Evolutionary conservation across 2,113 vertebrate species (phyloP), one percentile per base, ranked within the genome.

Genomic region (Pachyramphus minor): DNA sequence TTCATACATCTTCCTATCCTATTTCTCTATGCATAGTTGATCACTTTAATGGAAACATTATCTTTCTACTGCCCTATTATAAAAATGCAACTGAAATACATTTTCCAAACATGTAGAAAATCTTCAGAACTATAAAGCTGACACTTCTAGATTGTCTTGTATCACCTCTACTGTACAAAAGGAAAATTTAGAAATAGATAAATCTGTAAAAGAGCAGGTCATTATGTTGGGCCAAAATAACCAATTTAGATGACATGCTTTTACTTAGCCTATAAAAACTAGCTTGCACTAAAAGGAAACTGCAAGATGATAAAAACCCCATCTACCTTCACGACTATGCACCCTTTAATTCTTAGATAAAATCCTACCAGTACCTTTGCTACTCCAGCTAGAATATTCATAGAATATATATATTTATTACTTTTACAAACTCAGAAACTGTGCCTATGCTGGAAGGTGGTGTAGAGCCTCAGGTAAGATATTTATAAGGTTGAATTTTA

Each of bases 41-140:
- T 96, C 88, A 93, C 92, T 97, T 94, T 87, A 97, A 98, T 96
- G 78, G 87, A 97, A 97, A 86, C 85, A 97, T 90, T 96, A 95
- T 93, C 92, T 94, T 97, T 71, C 76, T 94, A 84, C 41, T 97
- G 59, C 23, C 88, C 95, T 79, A 90, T 80, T 96, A 94, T 79
- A 95, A 95, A 97, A 97, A 89, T 13, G 6, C 62, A 96, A 89
- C 83, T 80, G 88, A 96, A 97, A 88, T 84, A 94, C 18, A 8
- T 89, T 95, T 96, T 89, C 28, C 56, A 95, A 94, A 91, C 25
- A 39, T 19, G 47, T 11, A 75, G 68, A 91, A 93, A 60, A 91
- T 92, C 69, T 97, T 76, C 95, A 84, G 39, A 91, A 84, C 71
- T 76, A 92, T 94, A 97, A 96, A 96, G 84, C 76, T 84, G 66